These are phyloP conservation scores for Amblyopsis rosae DNA, from an alignment of 2,113 vertebrate genomes.

Conservation along the genomic window DNA sequence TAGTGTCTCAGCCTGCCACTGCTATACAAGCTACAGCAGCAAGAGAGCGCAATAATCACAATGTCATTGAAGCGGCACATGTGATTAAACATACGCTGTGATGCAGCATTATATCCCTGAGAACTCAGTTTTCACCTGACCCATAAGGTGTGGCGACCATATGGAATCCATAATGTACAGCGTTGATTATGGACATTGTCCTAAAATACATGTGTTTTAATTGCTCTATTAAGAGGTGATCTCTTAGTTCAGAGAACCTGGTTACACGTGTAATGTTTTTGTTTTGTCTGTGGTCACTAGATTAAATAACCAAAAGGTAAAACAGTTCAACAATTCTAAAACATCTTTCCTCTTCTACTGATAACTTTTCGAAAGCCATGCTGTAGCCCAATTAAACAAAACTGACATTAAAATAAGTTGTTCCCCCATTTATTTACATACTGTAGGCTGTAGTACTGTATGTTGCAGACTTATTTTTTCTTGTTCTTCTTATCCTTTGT, in stretches of 20 bases:
- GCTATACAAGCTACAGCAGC: not conserved
- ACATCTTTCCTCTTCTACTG: not conserved
- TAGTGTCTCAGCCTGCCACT: conserved; percentile 40
- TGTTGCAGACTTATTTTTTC: conserved; percentile 85
- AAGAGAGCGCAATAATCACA: conserved; percentile 8
- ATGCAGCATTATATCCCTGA: too few species aligned
- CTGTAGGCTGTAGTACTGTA: conserved; percentile 12
- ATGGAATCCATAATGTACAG: not conserved
- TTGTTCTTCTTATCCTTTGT: conserved; percentile 95
- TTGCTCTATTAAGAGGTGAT: too few species aligned
- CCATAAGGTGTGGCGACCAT: too few species aligned
- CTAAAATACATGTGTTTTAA: too few species aligned
- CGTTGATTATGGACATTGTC: not conserved
- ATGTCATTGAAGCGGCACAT: conserved; percentile 54
- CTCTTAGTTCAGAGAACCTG: too few species aligned
- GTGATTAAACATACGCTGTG: conserved; percentile 56
- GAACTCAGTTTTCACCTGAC: not conserved
- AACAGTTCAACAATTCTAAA: not conserved
- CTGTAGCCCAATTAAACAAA: conserved; percentile 9
- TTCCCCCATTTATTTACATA: conserved; percentile 72
- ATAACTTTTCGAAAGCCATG: not conserved
- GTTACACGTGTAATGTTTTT: too few species aligned
- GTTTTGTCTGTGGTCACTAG: too few species aligned
- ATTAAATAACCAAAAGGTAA: too few species aligned
- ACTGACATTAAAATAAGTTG: conserved; percentile 13